These are phyloP conservation scores for Acromyrmex heyeri DNA, from an alignment of 1,140 invertebrate species.

Conservation along the genomic window DNA sequence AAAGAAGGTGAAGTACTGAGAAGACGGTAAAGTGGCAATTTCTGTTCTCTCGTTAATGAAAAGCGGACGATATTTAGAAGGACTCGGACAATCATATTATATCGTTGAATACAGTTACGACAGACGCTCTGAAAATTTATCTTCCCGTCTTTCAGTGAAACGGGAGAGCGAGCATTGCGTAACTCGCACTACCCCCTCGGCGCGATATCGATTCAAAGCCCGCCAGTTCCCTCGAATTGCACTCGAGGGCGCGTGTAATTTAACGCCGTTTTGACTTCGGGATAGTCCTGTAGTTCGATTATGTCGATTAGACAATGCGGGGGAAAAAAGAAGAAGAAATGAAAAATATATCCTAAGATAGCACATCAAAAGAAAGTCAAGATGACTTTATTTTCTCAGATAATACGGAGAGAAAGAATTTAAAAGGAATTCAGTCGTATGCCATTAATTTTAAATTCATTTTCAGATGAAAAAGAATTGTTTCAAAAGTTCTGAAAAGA, in stretches of 20 bases:
- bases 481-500: too few species aligned
- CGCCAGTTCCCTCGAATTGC: slow-evolving; percentile 23
- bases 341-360: not conserved
- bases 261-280: slow-evolving; percentile 34
- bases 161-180: slow-evolving; percentile 40
- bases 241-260: slow-evolving; percentile 48
- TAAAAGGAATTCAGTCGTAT: too few species aligned
- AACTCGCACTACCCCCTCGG: slow-evolving; percentile 43
- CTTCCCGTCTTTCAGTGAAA: slow-evolving; percentile 6
- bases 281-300: not conserved
- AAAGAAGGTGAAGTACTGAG: not conserved
- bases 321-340: not conserved
- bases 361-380: too few species aligned
- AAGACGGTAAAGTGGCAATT: not conserved
- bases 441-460: too few species aligned
- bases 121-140: slow-evolving; percentile 1
- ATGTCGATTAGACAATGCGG: not conserved
- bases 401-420: too few species aligned
- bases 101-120: not conserved
- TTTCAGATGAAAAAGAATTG: too few species aligned
- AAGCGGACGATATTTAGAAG: slow-evolving; percentile 2
- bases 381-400: too few species aligned
- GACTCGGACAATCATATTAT: slow-evolving; percentile 15
- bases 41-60: slow-evolving; percentile 12
- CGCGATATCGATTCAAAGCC: slow-evolving; percentile 51